A percentile compares a stretch with the other conserved stretches of the same genome.
Evolutionary conservation across 2,113 vertebrate genomes (phyloP).

Genomic region (Scytalopus superciliaris): DNA sequence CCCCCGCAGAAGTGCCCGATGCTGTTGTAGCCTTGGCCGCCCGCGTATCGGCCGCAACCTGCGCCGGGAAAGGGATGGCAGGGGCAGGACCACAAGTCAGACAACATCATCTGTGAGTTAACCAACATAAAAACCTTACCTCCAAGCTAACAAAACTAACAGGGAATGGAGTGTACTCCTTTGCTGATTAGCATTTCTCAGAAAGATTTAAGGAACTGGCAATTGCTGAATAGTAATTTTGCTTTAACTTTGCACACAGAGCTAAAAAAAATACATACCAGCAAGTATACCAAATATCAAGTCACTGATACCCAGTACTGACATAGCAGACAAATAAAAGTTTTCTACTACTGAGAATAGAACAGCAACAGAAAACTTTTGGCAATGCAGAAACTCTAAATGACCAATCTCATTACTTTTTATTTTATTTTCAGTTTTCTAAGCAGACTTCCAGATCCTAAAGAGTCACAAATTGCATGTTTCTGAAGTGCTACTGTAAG

Average conservation of each 20-base stretch:
- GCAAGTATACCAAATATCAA: background rate
- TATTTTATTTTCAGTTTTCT: background rate
- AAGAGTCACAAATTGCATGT: background rate
- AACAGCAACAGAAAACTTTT: background rate
- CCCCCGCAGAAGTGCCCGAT: slow-evolving; percentile 98
- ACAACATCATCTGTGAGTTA: background rate
- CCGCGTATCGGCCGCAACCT: slow-evolving; percentile 97
- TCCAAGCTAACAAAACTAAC: background rate
- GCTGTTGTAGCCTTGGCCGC: slow-evolving; percentile 98
- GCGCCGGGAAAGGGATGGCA: background rate
- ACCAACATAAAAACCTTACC: background rate
- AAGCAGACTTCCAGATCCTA: background rate
- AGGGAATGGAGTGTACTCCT: background rate
- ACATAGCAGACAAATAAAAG: background rate
- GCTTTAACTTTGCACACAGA: background rate
- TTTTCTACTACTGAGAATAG: background rate
- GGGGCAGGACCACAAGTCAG: background rate
- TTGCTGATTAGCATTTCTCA: background rate
- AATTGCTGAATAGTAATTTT: background rate
- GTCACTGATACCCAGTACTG: background rate
- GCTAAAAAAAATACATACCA: background rate
- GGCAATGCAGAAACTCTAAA: background rate
- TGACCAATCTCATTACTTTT: background rate
- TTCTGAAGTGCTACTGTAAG: background rate
- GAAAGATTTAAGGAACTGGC: background rate